Evolutionary conservation across 2,797 vertebrate species (phyloP), one percentile per base, ranked within the genome.

Genomic region (Megalops cyprinoides): DNA sequence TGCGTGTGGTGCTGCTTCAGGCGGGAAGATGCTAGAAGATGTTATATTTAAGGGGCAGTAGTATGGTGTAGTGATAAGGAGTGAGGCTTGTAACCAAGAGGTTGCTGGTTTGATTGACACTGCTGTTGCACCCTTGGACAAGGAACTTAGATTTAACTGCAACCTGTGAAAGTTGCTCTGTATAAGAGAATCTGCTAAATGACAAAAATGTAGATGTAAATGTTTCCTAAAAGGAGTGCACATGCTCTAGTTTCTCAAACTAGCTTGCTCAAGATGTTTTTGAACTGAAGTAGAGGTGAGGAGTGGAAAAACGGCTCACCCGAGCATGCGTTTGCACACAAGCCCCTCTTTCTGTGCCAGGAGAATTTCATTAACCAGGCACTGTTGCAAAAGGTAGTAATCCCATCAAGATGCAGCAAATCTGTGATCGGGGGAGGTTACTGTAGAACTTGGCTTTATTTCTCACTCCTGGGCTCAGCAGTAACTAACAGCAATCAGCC

Each of bases 351-450:
- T 71, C 67, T 42, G n/a, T 58, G 25, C 4, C 15, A 10, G 71
- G 73, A 77, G 39, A 74, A 76, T 73, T 74, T 82, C 34, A 76
- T 82, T 51, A 81, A 46, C 8, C 5, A 74, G 46, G 37, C 81
- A 82, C 76, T 76, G 74, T 83, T 79, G 84, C 83, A 82, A 56
- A 85, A 87, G 86, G 84, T 86, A 88, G 87, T 90, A 88, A 92
- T 92, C 81, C 81, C 74, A 82, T 85, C 53, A 69, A 88, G 82
- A 83, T 79, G 56, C 85, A 69, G 5, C 34, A 79, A 71, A 83
- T 87, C 23, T 67, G 71, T 12, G 39, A 73, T 3, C 82, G 87
- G 76, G 51, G 75, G 51, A 82, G 60, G 82, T 79, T 69, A 77
- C 82, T 82, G 82, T 82, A 42, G 75, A 82, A 84, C 80, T 48